A percentile compares a stretch with the other conserved stretches of the same genome.
phyloP scores from a whole-genome alignment of 1,140 invertebrate species.

The Panagrolaimus sp. region DNA sequence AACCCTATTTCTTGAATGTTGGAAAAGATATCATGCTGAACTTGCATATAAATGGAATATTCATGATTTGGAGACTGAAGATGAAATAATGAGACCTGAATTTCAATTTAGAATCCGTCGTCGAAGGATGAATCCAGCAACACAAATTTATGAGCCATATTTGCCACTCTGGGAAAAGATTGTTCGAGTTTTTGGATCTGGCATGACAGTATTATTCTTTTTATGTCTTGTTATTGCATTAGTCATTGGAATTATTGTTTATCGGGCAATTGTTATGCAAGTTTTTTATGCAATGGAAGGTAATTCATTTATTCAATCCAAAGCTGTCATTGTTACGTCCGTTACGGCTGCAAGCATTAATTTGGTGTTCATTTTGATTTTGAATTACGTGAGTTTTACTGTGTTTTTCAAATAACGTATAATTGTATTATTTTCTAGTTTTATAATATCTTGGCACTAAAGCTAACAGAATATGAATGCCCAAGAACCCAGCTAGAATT shows the following conservation, averaged over 20 bases:
- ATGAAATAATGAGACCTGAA: conserved; percentile 59
- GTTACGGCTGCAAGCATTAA: conserved; percentile 53
- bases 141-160: conserved; percentile 49
- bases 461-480: conserved; percentile 85
- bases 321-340: conserved; percentile 46
- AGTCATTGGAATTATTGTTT: conserved; percentile 51
- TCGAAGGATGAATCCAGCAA: conserved; percentile 51
- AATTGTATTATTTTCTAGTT: conserved; percentile 61
- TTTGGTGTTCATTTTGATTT: conserved; percentile 49
- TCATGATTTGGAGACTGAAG: conserved; percentile 71
- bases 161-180: conserved; percentile 36
- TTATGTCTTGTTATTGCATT: conserved; percentile 48
- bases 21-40: conserved; percentile 85
- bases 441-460: conserved; percentile 79
- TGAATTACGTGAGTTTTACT: conserved; percentile 48
- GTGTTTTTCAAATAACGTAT: background rate
- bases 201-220: conserved; percentile 54
- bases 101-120: conserved; percentile 46
- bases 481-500: conserved; percentile 91
- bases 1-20: conserved; percentile 88
- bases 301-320: conserved; percentile 18
- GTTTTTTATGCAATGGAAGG: conserved; percentile 32
- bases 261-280: conserved; percentile 47
- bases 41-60: conserved; percentile 85
- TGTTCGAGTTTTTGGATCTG: conserved; percentile 36